phyloP scores from a whole-genome alignment of 2,113 vertebrate species.

The Indicator maculatus region DNA sequence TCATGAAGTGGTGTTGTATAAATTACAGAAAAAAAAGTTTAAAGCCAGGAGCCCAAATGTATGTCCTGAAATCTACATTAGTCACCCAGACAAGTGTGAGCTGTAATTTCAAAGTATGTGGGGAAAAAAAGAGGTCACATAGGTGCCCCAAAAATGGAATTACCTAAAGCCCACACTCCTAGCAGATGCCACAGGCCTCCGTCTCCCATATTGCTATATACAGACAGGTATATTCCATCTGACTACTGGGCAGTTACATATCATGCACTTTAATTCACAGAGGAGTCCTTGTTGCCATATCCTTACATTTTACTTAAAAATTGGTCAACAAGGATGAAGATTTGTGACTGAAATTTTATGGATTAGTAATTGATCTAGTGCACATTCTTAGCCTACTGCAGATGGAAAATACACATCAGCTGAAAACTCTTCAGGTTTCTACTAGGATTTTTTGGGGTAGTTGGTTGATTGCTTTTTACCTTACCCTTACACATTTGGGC shows the following conservation, averaged over 20 bases:
- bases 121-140: background rate
- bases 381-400: slow-evolving; percentile 17
- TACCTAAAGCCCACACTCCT: background rate
- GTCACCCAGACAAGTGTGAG: background rate
- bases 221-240: background rate
- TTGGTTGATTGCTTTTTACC: background rate
- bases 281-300: background rate
- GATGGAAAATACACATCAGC: background rate
- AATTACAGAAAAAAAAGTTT: background rate
- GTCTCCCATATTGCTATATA: background rate
- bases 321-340: background rate
- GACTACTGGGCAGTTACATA: background rate
- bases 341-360: background rate
- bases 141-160: background rate
- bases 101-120: background rate
- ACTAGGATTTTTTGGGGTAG: background rate
- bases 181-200: background rate
- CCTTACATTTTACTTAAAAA: background rate
- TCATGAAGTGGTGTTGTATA: background rate
- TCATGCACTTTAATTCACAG: background rate
- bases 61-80: background rate
- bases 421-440: slow-evolving; percentile 8
- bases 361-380: background rate
- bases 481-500: background rate
- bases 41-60: background rate